Conservation (phyloP, 1,140 invertebrate genomes). For the Pseudachorutes palmiensis region DNA sequence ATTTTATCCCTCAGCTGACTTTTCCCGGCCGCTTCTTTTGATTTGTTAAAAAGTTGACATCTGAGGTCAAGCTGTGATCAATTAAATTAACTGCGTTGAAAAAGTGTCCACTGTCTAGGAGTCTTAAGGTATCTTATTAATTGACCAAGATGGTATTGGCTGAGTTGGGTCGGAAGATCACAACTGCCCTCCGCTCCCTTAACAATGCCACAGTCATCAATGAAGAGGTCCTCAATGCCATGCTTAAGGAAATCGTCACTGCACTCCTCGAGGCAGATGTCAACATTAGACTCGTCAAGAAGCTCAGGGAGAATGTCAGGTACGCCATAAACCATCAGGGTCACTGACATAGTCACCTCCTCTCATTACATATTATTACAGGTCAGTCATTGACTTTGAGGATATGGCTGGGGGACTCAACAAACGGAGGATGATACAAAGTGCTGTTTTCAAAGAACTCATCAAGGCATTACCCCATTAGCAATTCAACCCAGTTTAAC, state of each 20-base stretch:
- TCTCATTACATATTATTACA: too few species aligned
- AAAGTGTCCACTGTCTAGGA: too few species aligned
- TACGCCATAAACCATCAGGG: too few species aligned
- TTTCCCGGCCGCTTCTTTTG: too few species aligned
- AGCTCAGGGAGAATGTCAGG: conserved; percentile 95
- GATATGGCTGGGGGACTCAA: conserved; percentile 99
- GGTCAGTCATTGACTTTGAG: conserved; percentile 93
- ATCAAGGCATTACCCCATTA: conserved; percentile 76
- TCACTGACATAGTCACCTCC: too few species aligned
- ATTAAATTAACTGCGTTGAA: too few species aligned
- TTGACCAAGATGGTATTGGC: conserved; percentile 99
- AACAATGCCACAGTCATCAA: conserved; percentile 98
- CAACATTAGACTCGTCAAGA: conserved; percentile 93
- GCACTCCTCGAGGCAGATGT: conserved; percentile 98
- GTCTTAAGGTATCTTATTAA: too few species aligned
- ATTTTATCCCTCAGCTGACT: too few species aligned
- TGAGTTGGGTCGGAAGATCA: conserved; percentile 98
- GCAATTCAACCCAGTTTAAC: background rate
- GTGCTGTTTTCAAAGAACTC: conserved; percentile 96
- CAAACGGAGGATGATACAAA: conserved; percentile 97
- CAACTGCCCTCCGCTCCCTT: conserved; percentile 89
- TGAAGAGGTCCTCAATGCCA: conserved; percentile 97
- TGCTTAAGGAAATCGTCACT: conserved; percentile 98
- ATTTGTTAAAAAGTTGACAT: too few species aligned
- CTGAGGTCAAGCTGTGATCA: too few species aligned